phyloP scores from a whole-genome alignment of 2,797 vertebrate species.

The Bryconaethiops microstoma region DNA sequence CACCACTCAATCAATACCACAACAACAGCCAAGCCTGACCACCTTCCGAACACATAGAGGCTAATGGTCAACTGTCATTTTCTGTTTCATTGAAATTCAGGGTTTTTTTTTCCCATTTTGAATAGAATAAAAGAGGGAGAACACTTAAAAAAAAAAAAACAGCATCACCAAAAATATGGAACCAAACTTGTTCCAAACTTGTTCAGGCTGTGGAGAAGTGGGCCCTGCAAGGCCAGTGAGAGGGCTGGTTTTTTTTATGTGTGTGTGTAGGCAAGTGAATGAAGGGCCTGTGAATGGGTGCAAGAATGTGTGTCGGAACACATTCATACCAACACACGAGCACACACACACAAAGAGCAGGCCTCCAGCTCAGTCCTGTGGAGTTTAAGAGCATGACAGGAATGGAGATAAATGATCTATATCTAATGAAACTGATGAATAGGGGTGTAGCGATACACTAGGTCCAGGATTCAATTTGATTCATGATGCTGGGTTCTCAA shows the following conservation, averaged over 20 bases:
- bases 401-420: constrained; percentile 39
- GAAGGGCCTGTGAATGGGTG: constrained; percentile 12
- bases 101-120: too few species aligned
- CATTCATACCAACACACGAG: constrained; percentile 19
- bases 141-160: neutral
- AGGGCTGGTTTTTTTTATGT: constrained; percentile 9
- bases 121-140: neutral
- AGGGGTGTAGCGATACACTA: neutral
- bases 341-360: constrained; percentile 31
- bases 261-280: neutral
- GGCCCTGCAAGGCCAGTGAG: neutral
- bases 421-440: constrained; percentile 7
- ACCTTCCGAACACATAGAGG: constrained; percentile 2
- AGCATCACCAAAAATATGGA: neutral
- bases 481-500: too few species aligned
- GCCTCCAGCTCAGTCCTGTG: constrained; percentile 17
- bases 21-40: constrained; percentile 13
- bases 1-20: constrained; percentile 35
- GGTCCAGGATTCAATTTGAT: too few species aligned
- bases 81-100: neutral
- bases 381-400: constrained; percentile 27
- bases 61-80: constrained; percentile 13
- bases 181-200: neutral
- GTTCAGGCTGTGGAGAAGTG: too few species aligned
- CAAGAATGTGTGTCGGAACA: constrained; percentile 32